Conservation (phyloP, 1,140 invertebrate genomes). For the Aphis gossypii region DNA sequence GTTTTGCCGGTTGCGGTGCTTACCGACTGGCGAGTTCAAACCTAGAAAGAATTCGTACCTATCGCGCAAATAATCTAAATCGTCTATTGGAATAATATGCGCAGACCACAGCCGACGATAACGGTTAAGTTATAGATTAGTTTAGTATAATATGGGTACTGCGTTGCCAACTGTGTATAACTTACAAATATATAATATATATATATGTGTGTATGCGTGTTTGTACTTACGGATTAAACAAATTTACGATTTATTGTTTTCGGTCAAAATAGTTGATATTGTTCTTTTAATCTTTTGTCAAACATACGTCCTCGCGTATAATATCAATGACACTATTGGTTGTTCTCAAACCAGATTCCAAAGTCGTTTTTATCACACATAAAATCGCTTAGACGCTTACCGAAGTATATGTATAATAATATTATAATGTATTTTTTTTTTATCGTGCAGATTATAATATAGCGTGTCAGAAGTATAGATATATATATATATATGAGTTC, state of each 20-base stretch:
- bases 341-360: background rate
- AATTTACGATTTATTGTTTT: constrained; percentile 37
- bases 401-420: background rate
- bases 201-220: background rate
- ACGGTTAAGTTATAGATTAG: background rate
- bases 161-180: background rate
- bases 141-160: background rate
- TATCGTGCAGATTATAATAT: background rate
- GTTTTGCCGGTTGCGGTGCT: background rate
- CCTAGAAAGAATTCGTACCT: constrained; percentile 11
- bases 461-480: background rate
- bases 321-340: background rate
- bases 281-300: constrained; percentile 9
- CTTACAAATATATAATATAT: background rate
- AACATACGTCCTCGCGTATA: background rate
- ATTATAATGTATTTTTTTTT: background rate
- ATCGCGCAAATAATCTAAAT: constrained; percentile 1
- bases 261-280: background rate
- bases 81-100: background rate
- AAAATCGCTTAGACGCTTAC: background rate
- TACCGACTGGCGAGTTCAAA: background rate
- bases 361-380: background rate
- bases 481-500: background rate
- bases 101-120: background rate
- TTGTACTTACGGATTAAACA: background rate